Evolutionary conservation across 2,888 invertebrate species (phyloP).

Genomic region (Euzophera pinguis): DNA sequence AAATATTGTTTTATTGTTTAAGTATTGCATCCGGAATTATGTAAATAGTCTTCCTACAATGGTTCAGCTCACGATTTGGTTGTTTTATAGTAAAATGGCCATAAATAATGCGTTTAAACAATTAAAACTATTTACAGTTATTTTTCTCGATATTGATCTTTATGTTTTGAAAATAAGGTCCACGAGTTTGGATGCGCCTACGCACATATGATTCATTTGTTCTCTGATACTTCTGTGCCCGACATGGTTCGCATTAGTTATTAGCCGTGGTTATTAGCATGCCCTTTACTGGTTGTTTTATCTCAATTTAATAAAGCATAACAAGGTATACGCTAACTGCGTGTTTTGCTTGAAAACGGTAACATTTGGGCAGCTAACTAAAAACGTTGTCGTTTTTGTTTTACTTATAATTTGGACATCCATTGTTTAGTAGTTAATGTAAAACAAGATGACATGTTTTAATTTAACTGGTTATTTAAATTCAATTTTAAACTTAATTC

Average conservation of each 20-base stretch:
- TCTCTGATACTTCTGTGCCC: slow-evolving; percentile 26
- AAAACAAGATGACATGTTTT: too few species aligned
- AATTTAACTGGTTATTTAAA: too few species aligned
- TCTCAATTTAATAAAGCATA: slow-evolving; percentile 38
- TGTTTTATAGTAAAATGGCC: slow-evolving; percentile 21
- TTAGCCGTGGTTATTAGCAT: too few species aligned
- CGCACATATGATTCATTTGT: slow-evolving; percentile 55
- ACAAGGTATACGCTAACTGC: slow-evolving; percentile 26
- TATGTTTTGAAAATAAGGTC: slow-evolving; percentile 8
- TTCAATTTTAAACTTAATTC: too few species aligned
- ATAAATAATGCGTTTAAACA: slow-evolving; percentile 19
- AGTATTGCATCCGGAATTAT: slow-evolving; percentile 4
- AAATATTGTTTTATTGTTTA: slow-evolving; percentile 5
- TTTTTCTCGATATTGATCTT: slow-evolving; percentile 7
- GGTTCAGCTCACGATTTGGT: slow-evolving; percentile 12
- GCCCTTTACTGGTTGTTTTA: slow-evolving; percentile 52
- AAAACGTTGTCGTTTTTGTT: background rate
- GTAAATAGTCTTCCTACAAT: slow-evolving; percentile 14
- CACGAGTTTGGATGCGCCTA: slow-evolving; percentile 36
- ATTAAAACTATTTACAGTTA: slow-evolving; percentile 6
- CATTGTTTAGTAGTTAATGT: too few species aligned
- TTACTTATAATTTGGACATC: too few species aligned
- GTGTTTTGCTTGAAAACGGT: slow-evolving; percentile 23
- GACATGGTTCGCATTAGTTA: slow-evolving; percentile 60
- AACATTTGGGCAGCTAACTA: slow-evolving; percentile 1